Evolutionary conservation across 2,888 invertebrate genomes (phyloP), one percentile per base, ranked within the genome.

Genomic region (Calameuta idolon): DNA sequence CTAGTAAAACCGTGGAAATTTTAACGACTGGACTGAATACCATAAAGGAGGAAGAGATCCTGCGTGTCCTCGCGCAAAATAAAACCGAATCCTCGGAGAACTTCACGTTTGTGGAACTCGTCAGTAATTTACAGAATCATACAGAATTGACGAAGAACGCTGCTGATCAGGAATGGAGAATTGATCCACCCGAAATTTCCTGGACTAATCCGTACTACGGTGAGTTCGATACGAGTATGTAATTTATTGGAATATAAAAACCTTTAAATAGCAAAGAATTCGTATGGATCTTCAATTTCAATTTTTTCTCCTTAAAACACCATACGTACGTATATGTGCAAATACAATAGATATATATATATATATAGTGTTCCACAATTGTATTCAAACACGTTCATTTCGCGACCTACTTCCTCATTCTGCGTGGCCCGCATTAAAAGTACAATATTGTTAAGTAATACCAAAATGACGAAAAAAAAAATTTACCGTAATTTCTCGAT

Each of bases 41-140:
- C 2, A 80, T 90, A 40, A 84, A 91, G 34, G 88, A 88, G 15
- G 88, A 90, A 0, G 87, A 90, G 34, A 89, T 91, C 11, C 82
- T 91, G 12, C 85, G 86, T 0, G 85, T 87, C 3, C 82, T 91
- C 5, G 81, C 87, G 4, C 84, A 84, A 15, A 89, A 85, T 69
- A 77, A 82, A 34, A 77, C 79, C 33, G 80, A 79, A n/a, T 68
- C n/a, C 55, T 79, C 84, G 11, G 87, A 89, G 15, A 90, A 90
- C 80, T 88, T 87, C 74, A 90, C 90, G 4, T 81, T 90, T 71
- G 81, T 88, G 68, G 87, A 90, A 68, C 81, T 90, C 2, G 85
- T 90, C 30, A 82, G 77, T 15, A 81, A 76, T 69, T 77, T 87
- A 15, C 78, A 78, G 4, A 88, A 89, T 76, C 80, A 82, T 12